Evolutionary conservation across 2,888 invertebrate species (phyloP).

Genomic region (Agrypnus murinus): DNA sequence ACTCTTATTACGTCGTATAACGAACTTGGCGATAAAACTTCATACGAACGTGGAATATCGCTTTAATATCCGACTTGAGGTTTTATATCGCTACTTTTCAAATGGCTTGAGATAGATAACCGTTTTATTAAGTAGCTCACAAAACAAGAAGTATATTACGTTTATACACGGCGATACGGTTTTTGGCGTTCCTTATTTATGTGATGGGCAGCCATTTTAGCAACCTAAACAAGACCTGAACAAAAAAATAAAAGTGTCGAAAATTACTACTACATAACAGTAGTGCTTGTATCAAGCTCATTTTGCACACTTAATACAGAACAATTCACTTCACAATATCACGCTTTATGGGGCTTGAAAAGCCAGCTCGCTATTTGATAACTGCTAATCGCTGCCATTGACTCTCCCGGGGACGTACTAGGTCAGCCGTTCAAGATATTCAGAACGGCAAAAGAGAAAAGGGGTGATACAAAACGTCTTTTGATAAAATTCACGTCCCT

Average conservation of each 20-base stretch:
- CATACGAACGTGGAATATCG: slow-evolving; percentile 12
- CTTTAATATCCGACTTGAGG: slow-evolving; percentile 10
- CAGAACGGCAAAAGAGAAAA: slow-evolving; percentile 31
- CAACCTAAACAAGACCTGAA: background rate
- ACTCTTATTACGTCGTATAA: slow-evolving; percentile 3
- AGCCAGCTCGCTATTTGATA: slow-evolving; percentile 38
- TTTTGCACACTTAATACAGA: slow-evolving; percentile 35
- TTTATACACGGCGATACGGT: no score
- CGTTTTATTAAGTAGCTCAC: background rate
- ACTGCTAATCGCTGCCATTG: slow-evolving; percentile 43
- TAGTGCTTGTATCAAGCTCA: slow-evolving; percentile 31
- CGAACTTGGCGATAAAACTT: slow-evolving; percentile 9
- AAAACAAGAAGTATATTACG: no score
- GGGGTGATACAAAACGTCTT: slow-evolving; percentile 16
- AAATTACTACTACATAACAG: slow-evolving; percentile 15
- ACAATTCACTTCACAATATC: slow-evolving; percentile 37
- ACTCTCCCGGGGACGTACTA: slow-evolving; percentile 34
- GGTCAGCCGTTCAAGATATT: slow-evolving; percentile 38
- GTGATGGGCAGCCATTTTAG: background rate
- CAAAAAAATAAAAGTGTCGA: slow-evolving; percentile 24
- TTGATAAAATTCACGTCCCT: slow-evolving; percentile 26
- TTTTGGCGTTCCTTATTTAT: background rate
- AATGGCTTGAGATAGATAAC: background rate
- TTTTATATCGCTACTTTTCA: slow-evolving; percentile 15
- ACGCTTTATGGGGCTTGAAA: slow-evolving; percentile 37